phyloP scores from a whole-genome alignment of 2,888 invertebrate species.

The Trichogramma dendrolimi region DNA sequence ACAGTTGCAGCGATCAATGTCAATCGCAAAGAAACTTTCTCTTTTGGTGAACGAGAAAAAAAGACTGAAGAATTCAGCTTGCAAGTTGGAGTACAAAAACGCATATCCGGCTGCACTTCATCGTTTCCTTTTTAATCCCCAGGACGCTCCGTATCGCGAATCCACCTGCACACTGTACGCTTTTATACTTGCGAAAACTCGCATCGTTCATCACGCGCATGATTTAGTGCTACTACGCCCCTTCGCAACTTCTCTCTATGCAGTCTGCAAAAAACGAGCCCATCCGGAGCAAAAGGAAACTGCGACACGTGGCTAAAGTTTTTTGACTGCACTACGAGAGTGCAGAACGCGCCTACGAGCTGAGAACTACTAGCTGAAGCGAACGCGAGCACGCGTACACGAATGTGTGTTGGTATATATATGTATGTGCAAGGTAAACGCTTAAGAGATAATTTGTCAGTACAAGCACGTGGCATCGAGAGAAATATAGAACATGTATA shows the following conservation, averaged over 20 bases:
- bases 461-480: constrained; percentile 18
- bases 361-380: background rate
- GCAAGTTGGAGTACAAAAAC: too few relatives aligned
- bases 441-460: constrained; percentile 44
- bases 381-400: background rate
- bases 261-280: constrained; percentile 3
- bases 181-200: constrained; percentile 18
- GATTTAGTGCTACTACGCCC: constrained; percentile 21
- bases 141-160: background rate
- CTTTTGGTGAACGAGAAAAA: background rate
- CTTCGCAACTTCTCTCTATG: constrained; percentile 7
- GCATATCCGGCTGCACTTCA: background rate
- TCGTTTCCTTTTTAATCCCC: background rate
- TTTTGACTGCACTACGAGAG: too few relatives aligned
- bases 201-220: constrained; percentile 24
- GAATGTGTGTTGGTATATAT: background rate
- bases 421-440: constrained; percentile 22
- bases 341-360: background rate
- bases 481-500: constrained; percentile 13
- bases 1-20: background rate
- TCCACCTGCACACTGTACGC: background rate
- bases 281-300: constrained; percentile 10
- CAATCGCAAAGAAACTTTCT: background rate
- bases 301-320: background rate
- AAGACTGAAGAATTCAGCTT: background rate